Base-by-base conservation (phyloP, 2,113 vertebrate genomes). In the Paramisgurnus dabryanus region DNA sequence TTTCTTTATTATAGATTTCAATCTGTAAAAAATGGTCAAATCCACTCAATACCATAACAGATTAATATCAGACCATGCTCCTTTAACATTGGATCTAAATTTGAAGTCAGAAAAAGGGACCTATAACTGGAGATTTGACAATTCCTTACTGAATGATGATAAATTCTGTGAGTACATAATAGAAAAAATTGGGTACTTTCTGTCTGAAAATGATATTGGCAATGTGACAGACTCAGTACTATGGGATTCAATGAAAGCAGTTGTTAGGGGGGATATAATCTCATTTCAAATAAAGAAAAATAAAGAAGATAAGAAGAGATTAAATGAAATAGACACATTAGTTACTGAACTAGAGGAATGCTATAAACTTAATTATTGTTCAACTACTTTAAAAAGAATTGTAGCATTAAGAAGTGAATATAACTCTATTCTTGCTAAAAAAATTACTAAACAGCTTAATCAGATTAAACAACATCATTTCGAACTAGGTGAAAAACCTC, bases 401-500 rank as follows among this genome's bases (percentile, higher is more conserved):
- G 61, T 63, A 34, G 10, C 27, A 7, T 13, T 64, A 27, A 64
- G 61, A 64, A 64, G 61, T 39, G 61, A 64, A 39, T 64, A 64
- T 39, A 34, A 64, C 9, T 61, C 61, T 39, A 39, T 64, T 64
- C 61, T 39, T 64, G 61, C 61, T 2, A 64, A 64, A 39, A 64
- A 64, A 34, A 64, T 40, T 40, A 9, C 10, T 34, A 63, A 63
- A 63, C 60, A 63, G 8, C 7, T 63, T 65, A 40, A 15, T 4
- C 63, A 65, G 65, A 12, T 75, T 75, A 47, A 63, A 18, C 58
- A 60, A 55, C 39, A 7, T 10, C 17, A 73, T 60, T 73, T 73
- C 60, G 53, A 73, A 58, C 39, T 43, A 40, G 34, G 70, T 2
- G 15, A 69, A 8, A 70, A 53, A 27, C 18, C 68, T 4, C 68